Conservation (phyloP, 1,140 invertebrate genomes). For the Cydia splendana region DNA sequence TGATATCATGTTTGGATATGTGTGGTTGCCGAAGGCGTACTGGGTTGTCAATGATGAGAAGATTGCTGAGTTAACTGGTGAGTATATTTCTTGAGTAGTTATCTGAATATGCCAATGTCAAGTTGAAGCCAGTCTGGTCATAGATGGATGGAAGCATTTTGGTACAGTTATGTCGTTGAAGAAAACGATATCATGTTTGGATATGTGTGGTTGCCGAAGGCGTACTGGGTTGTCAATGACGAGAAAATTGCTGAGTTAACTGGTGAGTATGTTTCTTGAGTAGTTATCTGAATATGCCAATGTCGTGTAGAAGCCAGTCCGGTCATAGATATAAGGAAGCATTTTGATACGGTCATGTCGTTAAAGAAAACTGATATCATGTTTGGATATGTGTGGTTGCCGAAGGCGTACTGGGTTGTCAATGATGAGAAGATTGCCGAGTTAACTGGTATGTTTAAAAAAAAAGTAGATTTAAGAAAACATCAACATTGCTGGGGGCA, state of each 20-base stretch:
- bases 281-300: no score
- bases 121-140: slow-evolving; percentile 83
- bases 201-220: slow-evolving; percentile 82
- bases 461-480: no score
- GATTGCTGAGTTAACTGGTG: slow-evolving; percentile 84
- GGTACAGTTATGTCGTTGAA: slow-evolving; percentile 79
- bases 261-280: slow-evolving; percentile 78
- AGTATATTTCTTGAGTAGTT: slow-evolving; percentile 35
- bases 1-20: slow-evolving; percentile 82
- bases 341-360: slow-evolving; percentile 82
- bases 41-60: slow-evolving; percentile 84
- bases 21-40: slow-evolving; percentile 83
- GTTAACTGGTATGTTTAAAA: slow-evolving; percentile 85
- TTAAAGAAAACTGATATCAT: slow-evolving; percentile 78
- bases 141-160: slow-evolving; percentile 86
- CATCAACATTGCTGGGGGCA: no score
- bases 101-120: not conserved
- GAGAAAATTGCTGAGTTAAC: slow-evolving; percentile 83
- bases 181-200: slow-evolving; percentile 82
- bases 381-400: slow-evolving; percentile 83
- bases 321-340: slow-evolving; percentile 85
- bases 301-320: slow-evolving; percentile 83
- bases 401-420: slow-evolving; percentile 83
- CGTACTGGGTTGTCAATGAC: slow-evolving; percentile 84
- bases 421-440: slow-evolving; percentile 83